Percentiles rank a stretch among this genome's conserved stretches.
Conservation (phyloP, 2,888 invertebrate genomes). For the Rotaria macrura region DNA sequence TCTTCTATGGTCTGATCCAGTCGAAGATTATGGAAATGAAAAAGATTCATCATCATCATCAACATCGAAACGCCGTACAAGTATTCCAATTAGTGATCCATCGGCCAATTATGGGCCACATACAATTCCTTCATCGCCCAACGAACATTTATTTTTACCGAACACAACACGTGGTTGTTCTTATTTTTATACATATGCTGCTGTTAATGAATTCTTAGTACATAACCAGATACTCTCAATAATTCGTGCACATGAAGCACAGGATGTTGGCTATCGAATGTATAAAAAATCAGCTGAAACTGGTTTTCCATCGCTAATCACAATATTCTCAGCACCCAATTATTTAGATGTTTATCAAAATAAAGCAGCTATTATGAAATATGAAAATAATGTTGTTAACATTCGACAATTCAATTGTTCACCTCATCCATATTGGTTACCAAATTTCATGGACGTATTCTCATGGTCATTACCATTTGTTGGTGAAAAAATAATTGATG, state of each 20-base stretch:
- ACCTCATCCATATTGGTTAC: slow-evolving; percentile 20
- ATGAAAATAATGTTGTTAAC: slow-evolving; percentile 12
- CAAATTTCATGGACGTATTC: slow-evolving; percentile 17
- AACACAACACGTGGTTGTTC: slow-evolving; percentile 12
- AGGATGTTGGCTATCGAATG: slow-evolving; percentile 12
- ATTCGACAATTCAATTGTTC: slow-evolving; percentile 15
- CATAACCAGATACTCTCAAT: neutral
- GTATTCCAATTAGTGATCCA: neutral
- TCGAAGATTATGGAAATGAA: slow-evolving; percentile 12
- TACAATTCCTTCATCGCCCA: neutral
- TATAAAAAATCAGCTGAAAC: neutral
- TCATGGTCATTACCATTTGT: slow-evolving; percentile 17
- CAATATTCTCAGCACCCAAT: slow-evolving; percentile 9
- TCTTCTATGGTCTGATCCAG: slow-evolving; percentile 14
- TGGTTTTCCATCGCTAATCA: neutral
- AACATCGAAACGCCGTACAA: slow-evolving; percentile 63
- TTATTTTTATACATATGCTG: neutral
- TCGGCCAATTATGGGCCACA: neutral
- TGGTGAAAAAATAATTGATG: slow-evolving; percentile 66
- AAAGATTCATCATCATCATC: slow-evolving; percentile 61
- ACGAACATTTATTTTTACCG: neutral
- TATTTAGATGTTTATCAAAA: slow-evolving; percentile 12
- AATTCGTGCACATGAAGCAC: slow-evolving; percentile 17
- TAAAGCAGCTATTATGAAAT: slow-evolving; percentile 16
- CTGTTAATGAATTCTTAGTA: slow-evolving; percentile 13